Evolutionary conservation across 2,113 vertebrate species (phyloP), one percentile per base, ranked within the genome.

Genomic region (Sisor rabdophorus): DNA sequence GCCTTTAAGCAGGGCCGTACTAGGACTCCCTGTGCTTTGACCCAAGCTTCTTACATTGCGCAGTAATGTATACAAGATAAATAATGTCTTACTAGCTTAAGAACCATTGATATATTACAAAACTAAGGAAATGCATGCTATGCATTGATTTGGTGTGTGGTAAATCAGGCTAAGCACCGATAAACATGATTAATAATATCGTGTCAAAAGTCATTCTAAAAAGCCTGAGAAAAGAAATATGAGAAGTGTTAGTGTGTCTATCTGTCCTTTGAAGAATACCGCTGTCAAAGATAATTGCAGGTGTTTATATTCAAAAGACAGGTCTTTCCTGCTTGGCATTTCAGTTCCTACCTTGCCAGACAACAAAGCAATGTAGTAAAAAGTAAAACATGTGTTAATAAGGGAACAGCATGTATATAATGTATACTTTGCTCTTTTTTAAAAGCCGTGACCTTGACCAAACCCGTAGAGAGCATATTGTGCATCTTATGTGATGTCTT

Each of bases 241-340:
- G 72, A 61, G 40, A 78, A 64, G 19, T 22, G 32, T 50, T 36
- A 24, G 44, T 52, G 61, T 13, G 7, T 24, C 55, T 47, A 40
- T 58, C 13, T 73, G 10, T 50, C 12, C 30, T 71, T 70, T 61
- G 22, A 73, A 69, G 63, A 77, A 69, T 4, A 11, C 70, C 48
- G 50, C 56, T 59, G 48, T 70, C 50, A 71, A 75, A 75, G 73
- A 71, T 79, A 75, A 81, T 81, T 81, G 59, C 11, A 79, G 71
- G 76, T 53, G 40, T 75, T 75, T 28, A 32, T 54, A 40, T 52
- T 47, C 55, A 59, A 58, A 75, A 71, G 19, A 76, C 59, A 67
- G 55, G 58, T 59, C 55, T 82, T 82, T 47, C 26, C 68, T 36
- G 48, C 56, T 60, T 24, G 47, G 17, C 30, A 28, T 76, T 67